Base-by-base conservation (phyloP, 2,888 invertebrate species). In the Lasioglossum oenotherae region DNA sequence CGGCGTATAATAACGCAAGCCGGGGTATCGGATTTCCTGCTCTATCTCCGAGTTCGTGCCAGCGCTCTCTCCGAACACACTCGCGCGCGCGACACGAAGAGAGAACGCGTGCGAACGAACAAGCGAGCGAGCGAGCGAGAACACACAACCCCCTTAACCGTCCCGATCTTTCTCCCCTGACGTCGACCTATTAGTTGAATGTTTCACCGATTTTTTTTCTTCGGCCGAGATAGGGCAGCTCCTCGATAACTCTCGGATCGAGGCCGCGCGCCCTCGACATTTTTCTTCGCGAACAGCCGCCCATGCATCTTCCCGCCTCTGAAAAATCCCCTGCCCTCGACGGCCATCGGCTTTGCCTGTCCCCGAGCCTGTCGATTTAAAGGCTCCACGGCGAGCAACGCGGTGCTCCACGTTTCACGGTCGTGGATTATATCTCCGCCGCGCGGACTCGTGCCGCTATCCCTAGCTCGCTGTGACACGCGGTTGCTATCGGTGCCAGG, bases 1-100 rank as follows among this genome's bases (percentile, higher is more conserved):
- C 88, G 84, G 74, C 84, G 89, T 88, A 80, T 90, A 92, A 91
- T 92, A 88, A 89, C 88, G 85, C 88, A 81, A 84, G 78, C 87
- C 83, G 81, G 78, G 89, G 77, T 88, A 81, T 78, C 86, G 81
- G 73, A n/a, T 80, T 83, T 78, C 87, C 80, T 87, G 88, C 84
- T 80, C 84, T 91, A 89, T 92, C 90, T 92, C 91, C 82, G 60
- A 75, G 75, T 79, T 80, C 77, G 79, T 69, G 57, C 71, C 71
- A 35, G 64, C 35, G 60, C 38, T 57, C 41, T 67, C 46, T 41
- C 60, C 6, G 60, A 31, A n/a, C n/a, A 2, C 27, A 64, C 60
- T 16, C 60, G 60, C 27, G 60, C 60, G 27, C 53, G 53, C 53
- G 23, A 53, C 53, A 53, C 53, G 53, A n/a, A 53, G 60, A 64